phyloP scores from a whole-genome alignment of 2,797 vertebrate genomes.

The Micromesistius poutassou region DNA sequence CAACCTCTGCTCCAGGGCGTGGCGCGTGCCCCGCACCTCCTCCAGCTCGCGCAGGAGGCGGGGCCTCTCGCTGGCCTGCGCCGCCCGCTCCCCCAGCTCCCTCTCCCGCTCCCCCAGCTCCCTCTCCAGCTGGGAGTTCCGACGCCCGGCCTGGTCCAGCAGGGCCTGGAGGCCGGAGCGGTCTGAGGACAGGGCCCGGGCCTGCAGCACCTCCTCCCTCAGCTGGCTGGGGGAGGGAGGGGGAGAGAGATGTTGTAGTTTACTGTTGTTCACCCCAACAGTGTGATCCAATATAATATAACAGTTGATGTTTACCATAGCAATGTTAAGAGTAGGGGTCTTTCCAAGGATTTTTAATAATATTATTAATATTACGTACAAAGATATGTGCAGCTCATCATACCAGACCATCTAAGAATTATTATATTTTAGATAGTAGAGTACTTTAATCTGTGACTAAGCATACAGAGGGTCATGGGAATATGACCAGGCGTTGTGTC shows the following conservation, averaged over 20 bases:
- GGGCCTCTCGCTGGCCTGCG: conserved; percentile 62
- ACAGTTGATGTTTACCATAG: neutral
- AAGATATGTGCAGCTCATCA: neutral
- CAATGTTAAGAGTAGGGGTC: neutral
- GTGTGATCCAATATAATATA: neutral
- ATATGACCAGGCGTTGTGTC: neutral
- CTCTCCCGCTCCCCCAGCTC: conserved; percentile 61
- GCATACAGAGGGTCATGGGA: neutral
- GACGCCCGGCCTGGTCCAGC: conserved; percentile 38
- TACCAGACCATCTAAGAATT: neutral
- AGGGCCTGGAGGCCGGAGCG: conserved; percentile 65
- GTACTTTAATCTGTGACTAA: too few species aligned
- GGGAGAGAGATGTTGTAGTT: neutral
- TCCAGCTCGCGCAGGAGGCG: conserved; percentile 73
- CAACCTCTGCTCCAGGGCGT: conserved; percentile 66
- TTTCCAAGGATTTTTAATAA: too few species aligned
- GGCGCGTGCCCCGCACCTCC: conserved; percentile 67
- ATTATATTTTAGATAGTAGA: neutral
- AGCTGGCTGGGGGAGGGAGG: conserved; percentile 64
- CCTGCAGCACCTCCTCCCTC: conserved; percentile 68
- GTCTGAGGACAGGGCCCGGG: conserved; percentile 65
- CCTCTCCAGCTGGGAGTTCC: conserved; percentile 63
- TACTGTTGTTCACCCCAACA: neutral
- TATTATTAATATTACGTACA: neutral
- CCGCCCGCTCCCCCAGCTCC: conserved; percentile 71